Base-by-base conservation (phyloP, 2,888 invertebrate species). In the Trichacis sp. region DNA sequence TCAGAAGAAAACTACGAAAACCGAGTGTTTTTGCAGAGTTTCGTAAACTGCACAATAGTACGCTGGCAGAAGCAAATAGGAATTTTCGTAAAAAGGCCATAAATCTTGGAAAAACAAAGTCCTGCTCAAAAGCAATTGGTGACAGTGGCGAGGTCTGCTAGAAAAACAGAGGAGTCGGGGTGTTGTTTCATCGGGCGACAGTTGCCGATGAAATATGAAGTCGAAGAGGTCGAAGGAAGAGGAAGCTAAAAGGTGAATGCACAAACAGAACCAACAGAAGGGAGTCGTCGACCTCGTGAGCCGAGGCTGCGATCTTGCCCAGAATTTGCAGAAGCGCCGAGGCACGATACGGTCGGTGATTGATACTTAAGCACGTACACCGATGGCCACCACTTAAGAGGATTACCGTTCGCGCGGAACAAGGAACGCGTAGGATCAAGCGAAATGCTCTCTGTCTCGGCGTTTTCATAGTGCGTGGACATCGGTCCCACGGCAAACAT, bases 331-430 rank as follows among this genome's bases (percentile, higher is more conserved):
- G 52, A 43, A 47, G 64, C 56, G 49, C 50, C 48, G 67, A 40
- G 49, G 66, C 42, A 73, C 61, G 75, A 73, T 74, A 72, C 73
- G 70, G 74, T 73, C 73, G 71, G 76, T 79, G 79, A 81, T 81
- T 81, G 81, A 81, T 82, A 82, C 80, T 81, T 80, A 79, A 77
- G 76, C 76, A 74, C 75, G 75, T 73, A 76, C 74, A 76, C 75
- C 73, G 75, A 75, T 77, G 76, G 77, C 77, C 75, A 75, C 76
- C 79, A 76, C 78, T 80, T 79, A 79, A 82, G 81, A 80, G 82
- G 82, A 81, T 83, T 80, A 80, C 76, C 76, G 73, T 75, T 74
- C 75, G 61, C 73, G 73, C 70, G 70, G 74, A 70, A 71, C 64
- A 72, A 72, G 70, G 63, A 65, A 62, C 56, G 70, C 64, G 59